Evolutionary conservation across 2,113 vertebrate genomes (phyloP).

Genomic region (Trematocara nigrifrons): DNA sequence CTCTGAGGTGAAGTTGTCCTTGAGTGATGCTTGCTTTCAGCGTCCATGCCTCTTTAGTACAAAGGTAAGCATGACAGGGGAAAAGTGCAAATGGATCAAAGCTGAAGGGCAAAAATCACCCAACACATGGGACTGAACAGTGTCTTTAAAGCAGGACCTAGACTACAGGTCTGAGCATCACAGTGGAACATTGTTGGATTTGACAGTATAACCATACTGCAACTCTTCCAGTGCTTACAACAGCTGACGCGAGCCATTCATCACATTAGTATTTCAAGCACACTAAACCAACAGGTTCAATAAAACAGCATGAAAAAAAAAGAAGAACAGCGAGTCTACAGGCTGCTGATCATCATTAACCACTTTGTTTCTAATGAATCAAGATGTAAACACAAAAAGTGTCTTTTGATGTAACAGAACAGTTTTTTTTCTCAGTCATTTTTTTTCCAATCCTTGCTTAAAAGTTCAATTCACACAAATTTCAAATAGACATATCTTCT

Average conservation of each 20-base stretch:
- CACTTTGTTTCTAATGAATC: background rate
- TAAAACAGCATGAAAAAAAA: background rate
- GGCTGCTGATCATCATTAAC: background rate
- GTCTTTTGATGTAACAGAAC: background rate
- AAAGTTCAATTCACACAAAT: background rate
- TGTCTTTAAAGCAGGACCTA: slow-evolving; percentile 43
- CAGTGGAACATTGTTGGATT: slow-evolving; percentile 47
- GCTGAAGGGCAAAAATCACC: background rate
- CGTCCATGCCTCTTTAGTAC: background rate
- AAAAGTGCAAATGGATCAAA: slow-evolving; percentile 51
- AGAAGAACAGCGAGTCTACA: background rate
- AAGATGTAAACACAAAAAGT: background rate
- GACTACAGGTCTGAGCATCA: slow-evolving; percentile 42
- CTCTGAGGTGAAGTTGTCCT: slow-evolving; percentile 24
- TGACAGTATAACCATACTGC: slow-evolving; percentile 37
- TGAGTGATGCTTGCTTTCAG: slow-evolving; percentile 25
- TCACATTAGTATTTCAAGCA: background rate
- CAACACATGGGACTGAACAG: background rate
- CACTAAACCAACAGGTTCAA: background rate
- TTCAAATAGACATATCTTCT: background rate
- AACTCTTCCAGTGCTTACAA: slow-evolving; percentile 20
- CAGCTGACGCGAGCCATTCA: background rate
- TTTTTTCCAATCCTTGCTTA: background rate
- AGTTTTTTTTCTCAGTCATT: background rate
- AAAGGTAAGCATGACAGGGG: slow-evolving; percentile 1